Evolutionary conservation across 1,140 invertebrate species (phyloP).

Genomic region (Oreohelix idahoensis): DNA sequence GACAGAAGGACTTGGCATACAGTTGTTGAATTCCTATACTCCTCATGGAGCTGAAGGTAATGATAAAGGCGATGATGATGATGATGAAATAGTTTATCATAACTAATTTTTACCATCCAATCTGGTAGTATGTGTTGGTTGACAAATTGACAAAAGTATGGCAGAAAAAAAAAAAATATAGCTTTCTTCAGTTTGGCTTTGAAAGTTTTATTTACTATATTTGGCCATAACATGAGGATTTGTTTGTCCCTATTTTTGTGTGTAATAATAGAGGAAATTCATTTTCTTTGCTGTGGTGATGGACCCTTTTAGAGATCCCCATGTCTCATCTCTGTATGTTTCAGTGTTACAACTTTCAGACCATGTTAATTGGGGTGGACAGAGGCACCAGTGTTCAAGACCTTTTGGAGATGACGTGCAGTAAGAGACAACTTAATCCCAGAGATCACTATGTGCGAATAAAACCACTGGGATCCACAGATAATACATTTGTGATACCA

Average conservation of each 20-base stretch:
- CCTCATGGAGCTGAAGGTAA: too few relatives aligned
- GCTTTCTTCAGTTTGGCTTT: too few relatives aligned
- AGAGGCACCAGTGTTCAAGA: slow-evolving; percentile 96
- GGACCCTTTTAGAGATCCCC: slow-evolving; percentile 4
- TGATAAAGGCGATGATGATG: too few relatives aligned
- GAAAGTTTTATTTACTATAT: too few relatives aligned
- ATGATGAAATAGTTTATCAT: too few relatives aligned
- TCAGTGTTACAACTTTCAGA: slow-evolving; percentile 73
- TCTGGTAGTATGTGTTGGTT: too few relatives aligned
- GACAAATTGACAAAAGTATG: too few relatives aligned
- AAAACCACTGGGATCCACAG: slow-evolving; percentile 80
- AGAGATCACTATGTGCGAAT: slow-evolving; percentile 96
- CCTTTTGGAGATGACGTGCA: slow-evolving; percentile 92
- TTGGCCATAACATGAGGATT: too few relatives aligned
- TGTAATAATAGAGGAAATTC: neutral
- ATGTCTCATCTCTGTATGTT: slow-evolving; percentile 18
- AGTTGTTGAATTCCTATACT: too few relatives aligned
- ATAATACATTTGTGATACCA: slow-evolving; percentile 75
- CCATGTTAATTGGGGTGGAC: slow-evolving; percentile 77
- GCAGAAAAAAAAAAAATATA: too few relatives aligned
- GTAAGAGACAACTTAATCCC: slow-evolving; percentile 89
- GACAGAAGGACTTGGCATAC: too few relatives aligned
- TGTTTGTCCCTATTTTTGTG: neutral
- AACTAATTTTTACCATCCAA: too few relatives aligned
- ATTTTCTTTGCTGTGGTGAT: slow-evolving; percentile 9